Evolutionary conservation across 2,888 invertebrate genomes (phyloP).

Genomic region (Cremastinae sp.): DNA sequence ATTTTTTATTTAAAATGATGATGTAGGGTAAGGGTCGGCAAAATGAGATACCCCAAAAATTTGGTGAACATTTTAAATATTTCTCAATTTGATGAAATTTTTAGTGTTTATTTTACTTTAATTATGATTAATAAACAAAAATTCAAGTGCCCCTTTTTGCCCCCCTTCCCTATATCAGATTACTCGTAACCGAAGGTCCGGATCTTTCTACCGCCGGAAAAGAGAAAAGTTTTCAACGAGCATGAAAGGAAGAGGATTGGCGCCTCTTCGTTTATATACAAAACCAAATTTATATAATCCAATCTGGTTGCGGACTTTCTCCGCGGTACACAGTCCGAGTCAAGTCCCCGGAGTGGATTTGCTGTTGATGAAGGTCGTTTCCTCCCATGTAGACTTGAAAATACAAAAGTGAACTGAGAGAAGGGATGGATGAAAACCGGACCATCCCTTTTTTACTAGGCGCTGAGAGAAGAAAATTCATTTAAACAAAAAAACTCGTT

Average conservation of each 20-base stretch:
- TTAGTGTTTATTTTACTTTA: too few species aligned
- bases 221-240: constrained; percentile 7
- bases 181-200: too few species aligned
- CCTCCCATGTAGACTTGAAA: constrained; percentile 3
- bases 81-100: too few species aligned
- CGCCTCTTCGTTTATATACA: constrained; percentile 18
- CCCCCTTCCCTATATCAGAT: too few species aligned
- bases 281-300: constrained; percentile 17
- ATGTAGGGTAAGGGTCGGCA: too few species aligned
- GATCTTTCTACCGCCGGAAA: background rate
- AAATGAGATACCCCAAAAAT: too few species aligned
- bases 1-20: too few species aligned
- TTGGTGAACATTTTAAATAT: too few species aligned
- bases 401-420: constrained; percentile 35
- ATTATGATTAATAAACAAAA: too few species aligned
- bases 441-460: constrained; percentile 50
- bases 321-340: constrained; percentile 29
- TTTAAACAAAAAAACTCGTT: constrained; percentile 46
- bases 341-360: constrained; percentile 3
- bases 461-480: constrained; percentile 47
- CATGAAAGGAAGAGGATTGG: constrained; percentile 5
- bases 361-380: constrained; percentile 19
- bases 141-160: too few species aligned
- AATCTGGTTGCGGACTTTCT: constrained; percentile 28
- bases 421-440: constrained; percentile 15